A percentile compares a stretch with the other conserved stretches of the same genome.
phyloP scores from a whole-genome alignment of 2,113 vertebrate species.

The Helogale parvula region DNA sequence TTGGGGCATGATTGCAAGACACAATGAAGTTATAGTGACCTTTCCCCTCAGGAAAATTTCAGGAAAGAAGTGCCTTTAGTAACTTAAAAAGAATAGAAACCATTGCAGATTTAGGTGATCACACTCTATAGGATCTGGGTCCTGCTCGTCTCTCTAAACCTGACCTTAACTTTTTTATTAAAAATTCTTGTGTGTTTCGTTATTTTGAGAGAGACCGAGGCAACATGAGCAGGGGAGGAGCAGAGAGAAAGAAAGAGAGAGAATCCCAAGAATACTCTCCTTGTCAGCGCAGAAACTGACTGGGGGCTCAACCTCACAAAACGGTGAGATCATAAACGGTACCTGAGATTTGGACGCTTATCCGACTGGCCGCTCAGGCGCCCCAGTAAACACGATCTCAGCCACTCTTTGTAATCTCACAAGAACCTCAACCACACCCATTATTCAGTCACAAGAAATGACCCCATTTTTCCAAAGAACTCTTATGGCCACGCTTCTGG shows the following conservation, averaged over 20 bases:
- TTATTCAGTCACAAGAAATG: background rate
- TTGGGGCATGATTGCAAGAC: background rate
- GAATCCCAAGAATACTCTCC: no score
- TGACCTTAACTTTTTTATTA: background rate
- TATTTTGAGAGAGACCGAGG: no score
- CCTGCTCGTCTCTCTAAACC: background rate
- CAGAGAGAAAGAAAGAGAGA: no score
- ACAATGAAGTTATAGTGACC: rapidly evolving
- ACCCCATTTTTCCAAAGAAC: background rate
- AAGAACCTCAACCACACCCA: background rate
- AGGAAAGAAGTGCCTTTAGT: background rate
- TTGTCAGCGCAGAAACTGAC: no score
- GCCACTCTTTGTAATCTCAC: background rate
- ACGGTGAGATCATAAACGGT: no score
- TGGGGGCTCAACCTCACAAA: no score
- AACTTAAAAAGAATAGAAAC: background rate
- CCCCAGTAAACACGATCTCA: no score
- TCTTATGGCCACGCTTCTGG: no score
- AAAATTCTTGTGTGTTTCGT: no score
- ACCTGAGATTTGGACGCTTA: no score
- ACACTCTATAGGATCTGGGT: background rate
- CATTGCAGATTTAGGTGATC: background rate
- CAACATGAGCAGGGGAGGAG: no score
- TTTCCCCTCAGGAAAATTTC: background rate
- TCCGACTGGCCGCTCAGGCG: no score